Evolutionary conservation across 2,113 vertebrate species (phyloP).

Genomic region (Panthera leo): DNA sequence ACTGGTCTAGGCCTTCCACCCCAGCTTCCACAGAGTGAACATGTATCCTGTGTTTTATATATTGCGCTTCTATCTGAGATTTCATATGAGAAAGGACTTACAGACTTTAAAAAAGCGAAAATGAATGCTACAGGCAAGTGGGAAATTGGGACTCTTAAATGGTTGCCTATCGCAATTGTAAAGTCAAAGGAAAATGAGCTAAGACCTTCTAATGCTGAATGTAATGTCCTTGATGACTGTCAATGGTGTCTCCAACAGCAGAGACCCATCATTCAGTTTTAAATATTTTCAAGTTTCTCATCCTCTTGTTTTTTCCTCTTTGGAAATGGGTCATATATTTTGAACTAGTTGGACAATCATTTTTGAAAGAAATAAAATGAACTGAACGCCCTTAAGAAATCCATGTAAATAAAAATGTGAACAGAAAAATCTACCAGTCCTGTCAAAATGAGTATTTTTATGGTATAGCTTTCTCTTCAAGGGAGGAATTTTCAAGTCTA

Average conservation of each 20-base stretch:
- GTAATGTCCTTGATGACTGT: no score
- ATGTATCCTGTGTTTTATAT: background rate
- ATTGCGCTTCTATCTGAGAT: background rate
- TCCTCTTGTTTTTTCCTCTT: background rate
- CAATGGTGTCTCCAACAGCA: background rate
- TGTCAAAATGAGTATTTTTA: constrained; percentile 1
- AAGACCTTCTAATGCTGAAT: background rate
- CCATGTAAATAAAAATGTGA: background rate
- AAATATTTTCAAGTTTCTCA: background rate
- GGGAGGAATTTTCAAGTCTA: background rate
- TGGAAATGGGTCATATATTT: background rate
- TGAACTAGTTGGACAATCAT: constrained; percentile 24
- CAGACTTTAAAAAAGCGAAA: background rate
- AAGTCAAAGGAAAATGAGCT: background rate
- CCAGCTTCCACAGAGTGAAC: background rate
- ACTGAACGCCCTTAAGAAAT: background rate
- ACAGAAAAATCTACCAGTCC: background rate
- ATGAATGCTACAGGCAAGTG: background rate
- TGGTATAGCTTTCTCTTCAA: background rate
- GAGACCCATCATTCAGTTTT: background rate
- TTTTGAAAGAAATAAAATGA: background rate
- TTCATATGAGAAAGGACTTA: background rate
- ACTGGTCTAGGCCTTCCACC: background rate
- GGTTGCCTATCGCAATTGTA: background rate
- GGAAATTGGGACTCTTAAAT: background rate